phyloP scores from a whole-genome alignment of 2,113 vertebrate genomes.

The Ceyx margarethae region DNA sequence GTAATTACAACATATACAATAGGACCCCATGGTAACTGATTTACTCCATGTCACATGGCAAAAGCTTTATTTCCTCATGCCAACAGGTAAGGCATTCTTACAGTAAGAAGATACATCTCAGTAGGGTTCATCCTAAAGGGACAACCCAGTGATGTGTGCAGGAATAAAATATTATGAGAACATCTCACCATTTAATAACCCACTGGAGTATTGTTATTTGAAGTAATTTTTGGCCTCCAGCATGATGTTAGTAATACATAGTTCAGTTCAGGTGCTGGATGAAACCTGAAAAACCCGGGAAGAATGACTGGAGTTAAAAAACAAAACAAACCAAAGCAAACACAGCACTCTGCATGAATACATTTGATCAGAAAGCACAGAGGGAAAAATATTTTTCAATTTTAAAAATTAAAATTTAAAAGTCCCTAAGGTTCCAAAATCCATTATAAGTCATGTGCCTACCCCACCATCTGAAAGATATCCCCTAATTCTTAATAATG shows the following conservation, averaged over 20 bases:
- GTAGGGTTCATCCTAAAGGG: neutral
- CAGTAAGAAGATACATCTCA: neutral
- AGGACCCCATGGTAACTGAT: neutral
- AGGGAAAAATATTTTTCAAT: neutral
- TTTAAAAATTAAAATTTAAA: neutral
- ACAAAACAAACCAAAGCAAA: neutral
- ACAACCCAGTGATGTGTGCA: neutral
- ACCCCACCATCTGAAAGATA: neutral
- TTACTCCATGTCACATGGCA: neutral
- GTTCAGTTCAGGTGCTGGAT: neutral
- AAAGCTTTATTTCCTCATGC: neutral
- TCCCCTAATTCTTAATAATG: neutral
- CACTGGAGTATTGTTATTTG: neutral
- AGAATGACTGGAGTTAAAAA: neutral
- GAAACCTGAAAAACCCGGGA: neutral
- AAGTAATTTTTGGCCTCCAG: neutral
- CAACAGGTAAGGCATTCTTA: neutral
- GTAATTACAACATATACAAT: neutral
- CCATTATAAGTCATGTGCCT: neutral
- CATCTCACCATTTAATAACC: slow-evolving; percentile 38
- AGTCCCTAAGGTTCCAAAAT: neutral
- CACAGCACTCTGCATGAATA: too few species aligned
- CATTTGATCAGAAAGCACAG: neutral
- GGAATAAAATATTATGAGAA: slow-evolving; percentile 16
- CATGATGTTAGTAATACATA: neutral